phyloP scores from a whole-genome alignment of 2,113 vertebrate genomes.

The Pygoscelis adeliae region DNA sequence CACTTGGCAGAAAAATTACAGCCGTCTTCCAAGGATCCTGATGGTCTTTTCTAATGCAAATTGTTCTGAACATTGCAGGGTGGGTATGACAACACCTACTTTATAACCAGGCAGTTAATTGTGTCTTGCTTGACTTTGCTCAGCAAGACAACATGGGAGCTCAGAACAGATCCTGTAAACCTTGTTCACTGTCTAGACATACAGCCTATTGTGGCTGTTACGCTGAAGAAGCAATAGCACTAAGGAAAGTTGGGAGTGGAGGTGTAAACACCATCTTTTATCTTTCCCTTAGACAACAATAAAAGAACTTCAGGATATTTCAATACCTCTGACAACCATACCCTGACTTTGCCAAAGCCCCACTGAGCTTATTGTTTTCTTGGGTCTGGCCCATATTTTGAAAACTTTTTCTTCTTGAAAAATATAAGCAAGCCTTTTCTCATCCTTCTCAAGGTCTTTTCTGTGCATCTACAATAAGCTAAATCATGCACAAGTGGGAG shows the following conservation, averaged over 20 bases:
- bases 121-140: background rate
- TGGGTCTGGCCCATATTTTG: background rate
- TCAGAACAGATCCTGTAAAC: background rate
- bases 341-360: background rate
- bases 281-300: background rate
- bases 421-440: background rate
- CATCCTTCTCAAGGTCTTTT: background rate
- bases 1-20: background rate
- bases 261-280: background rate
- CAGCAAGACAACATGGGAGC: background rate
- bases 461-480: background rate
- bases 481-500: background rate
- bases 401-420: background rate
- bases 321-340: background rate
- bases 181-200: background rate
- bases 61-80: background rate
- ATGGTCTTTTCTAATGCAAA: background rate
- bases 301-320: background rate
- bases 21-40: background rate
- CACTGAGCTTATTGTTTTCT: background rate
- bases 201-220: rapidly evolving
- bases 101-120: background rate
- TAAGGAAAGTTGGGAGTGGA: background rate
- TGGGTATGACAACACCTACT: background rate
- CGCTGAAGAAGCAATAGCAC: background rate